phyloP scores from a whole-genome alignment of 2,797 vertebrate species.

The Sarcoramphus papa region DNA sequence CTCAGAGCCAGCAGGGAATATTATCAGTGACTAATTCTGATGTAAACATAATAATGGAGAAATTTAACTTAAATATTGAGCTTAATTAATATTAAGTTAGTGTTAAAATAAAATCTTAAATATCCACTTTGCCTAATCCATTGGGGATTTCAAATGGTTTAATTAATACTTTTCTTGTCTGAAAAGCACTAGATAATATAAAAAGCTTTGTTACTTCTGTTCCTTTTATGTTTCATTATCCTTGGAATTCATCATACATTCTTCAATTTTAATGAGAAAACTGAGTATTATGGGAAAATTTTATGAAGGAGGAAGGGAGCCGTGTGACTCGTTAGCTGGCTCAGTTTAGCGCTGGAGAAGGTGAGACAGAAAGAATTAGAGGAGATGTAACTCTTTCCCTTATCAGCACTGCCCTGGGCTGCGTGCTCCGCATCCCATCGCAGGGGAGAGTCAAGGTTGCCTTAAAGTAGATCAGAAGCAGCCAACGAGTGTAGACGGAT shows the following conservation, averaged over 20 bases:
- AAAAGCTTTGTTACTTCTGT: slow-evolving; percentile 12
- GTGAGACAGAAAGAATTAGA: neutral
- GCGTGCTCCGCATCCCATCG: rapidly evolving
- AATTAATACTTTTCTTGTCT: slow-evolving; percentile 29
- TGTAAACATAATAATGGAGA: neutral
- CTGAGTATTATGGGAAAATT: neutral
- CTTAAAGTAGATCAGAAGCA: neutral
- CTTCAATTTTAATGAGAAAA: slow-evolving; percentile 36
- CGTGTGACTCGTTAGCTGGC: neutral
- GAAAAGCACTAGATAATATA: slow-evolving; percentile 9
- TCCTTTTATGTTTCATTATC: slow-evolving; percentile 6
- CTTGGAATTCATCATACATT: neutral
- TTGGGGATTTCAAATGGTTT: neutral
- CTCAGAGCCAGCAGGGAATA: neutral
- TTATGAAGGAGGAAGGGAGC: neutral
- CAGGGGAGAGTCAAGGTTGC: neutral
- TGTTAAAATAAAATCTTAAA: slow-evolving; percentile 4
- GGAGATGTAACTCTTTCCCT: neutral
- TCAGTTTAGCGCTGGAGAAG: neutral
- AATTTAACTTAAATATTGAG: neutral
- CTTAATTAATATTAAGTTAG: neutral
- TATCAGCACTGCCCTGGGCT: neutral
- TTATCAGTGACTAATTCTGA: neutral
- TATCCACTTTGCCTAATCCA: neutral
- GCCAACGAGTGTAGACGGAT: rapidly evolving